Evolutionary conservation across 2,888 invertebrate genomes (phyloP), one percentile per base, ranked within the genome.

Genomic region (Drosophila mimetica): DNA sequence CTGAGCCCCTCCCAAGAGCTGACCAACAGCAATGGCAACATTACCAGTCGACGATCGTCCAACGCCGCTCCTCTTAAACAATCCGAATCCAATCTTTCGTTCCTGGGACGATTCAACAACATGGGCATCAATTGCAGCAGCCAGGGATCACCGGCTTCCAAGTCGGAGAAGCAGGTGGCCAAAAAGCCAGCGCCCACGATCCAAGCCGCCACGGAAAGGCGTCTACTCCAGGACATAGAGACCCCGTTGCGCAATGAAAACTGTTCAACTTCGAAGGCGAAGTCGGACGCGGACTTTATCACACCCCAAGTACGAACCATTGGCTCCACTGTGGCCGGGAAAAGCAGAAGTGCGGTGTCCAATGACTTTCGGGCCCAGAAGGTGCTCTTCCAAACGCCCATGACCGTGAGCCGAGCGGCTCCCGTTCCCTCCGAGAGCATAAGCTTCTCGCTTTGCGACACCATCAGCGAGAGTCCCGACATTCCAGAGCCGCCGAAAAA

Each of bases 321-420:
- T 76, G 76, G 86, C 8, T 82, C 84, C 0, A 84, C 84, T 0
- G 84, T 86, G 37, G 79, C 84, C 2, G 61, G 48, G 58, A 87
- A 66, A 65, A 81, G 50, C 1, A 55, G 70, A 14, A 59, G 41
- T 4, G 85, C 79, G 0, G 72, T 85, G 44, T 86, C 79, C 4
- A 91, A 90, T 74, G 91, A 91, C 51, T 91, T 91, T 65, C 88
- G 89, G 4, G 88, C 91, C 1, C 91, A 91, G 57, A 92, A 92
- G 67, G 90, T 92, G 5, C 88, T 92, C 2, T 92, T 92, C 74
- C 91, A 90, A 70, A 92, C 92, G 2, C 92, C 92, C 7, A 90
- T 91, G 86, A 85, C 91, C 2, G 87, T 91, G 7, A 76, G 90
- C 44, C 85, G 91, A 0, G 70, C 46, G 8, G 85, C 90, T 2